These are phyloP conservation scores for Leucoraja erinaceus DNA, from an alignment of 2,113 vertebrate genomes.

Conservation along the genomic window DNA sequence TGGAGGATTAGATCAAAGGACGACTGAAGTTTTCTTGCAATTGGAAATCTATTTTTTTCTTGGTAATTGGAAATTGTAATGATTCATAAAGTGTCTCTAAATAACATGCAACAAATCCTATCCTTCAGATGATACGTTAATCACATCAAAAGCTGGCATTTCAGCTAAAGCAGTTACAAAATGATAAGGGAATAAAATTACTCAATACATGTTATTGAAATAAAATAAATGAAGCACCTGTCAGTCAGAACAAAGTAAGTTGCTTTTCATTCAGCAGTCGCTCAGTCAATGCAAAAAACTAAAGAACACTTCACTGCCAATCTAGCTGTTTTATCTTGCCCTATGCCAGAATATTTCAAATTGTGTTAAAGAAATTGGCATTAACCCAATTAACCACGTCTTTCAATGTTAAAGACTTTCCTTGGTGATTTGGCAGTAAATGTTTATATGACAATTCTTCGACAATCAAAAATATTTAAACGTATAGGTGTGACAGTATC, in stretches of 20 bases:
- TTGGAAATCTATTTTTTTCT: slow-evolving; percentile 29
- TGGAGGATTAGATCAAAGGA: background rate
- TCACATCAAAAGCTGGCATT: slow-evolving; percentile 31
- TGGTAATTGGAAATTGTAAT: slow-evolving; percentile 31
- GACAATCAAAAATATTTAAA: no score
- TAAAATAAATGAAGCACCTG: slow-evolving; percentile 9
- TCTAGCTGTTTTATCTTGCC: background rate
- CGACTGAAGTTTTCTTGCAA: background rate
- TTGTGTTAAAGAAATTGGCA: background rate
- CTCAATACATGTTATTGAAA: slow-evolving; percentile 8
- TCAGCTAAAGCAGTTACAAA: background rate
- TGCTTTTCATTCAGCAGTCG: background rate
- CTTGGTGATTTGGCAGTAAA: background rate
- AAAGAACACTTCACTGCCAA: background rate
- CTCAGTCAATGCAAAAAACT: background rate
- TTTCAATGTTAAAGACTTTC: background rate
- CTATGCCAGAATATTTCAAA: background rate
- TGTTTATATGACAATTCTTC: background rate
- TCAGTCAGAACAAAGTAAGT: background rate
- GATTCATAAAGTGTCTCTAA: slow-evolving; percentile 10
- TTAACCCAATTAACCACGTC: background rate
- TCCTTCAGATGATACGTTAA: slow-evolving; percentile 31
- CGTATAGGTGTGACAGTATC: no score
- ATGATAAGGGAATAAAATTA: slow-evolving; percentile 30
- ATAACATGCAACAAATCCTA: slow-evolving; percentile 27